phyloP scores from a whole-genome alignment of 2,113 vertebrate genomes.

The Pao palembangensis region DNA sequence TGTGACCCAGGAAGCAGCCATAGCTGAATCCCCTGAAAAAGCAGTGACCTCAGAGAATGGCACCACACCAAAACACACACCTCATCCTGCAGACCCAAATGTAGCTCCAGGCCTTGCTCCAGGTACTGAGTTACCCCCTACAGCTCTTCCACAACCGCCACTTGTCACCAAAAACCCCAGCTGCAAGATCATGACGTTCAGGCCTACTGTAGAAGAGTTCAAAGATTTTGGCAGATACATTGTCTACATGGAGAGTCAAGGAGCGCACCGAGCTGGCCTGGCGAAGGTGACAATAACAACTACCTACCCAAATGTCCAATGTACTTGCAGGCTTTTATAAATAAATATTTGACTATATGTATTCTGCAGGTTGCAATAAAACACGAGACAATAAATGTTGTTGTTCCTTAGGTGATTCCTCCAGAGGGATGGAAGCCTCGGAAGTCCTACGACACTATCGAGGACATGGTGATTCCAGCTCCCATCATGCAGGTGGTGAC shows the following conservation, averaged over 20 bases:
- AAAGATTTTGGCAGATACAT: slow-evolving; percentile 90
- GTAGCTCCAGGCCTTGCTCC: slow-evolving; percentile 1
- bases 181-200: slow-evolving; percentile 97
- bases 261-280: slow-evolving; percentile 90
- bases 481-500: slow-evolving; percentile 97
- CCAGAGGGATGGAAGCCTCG: slow-evolving; percentile 92
- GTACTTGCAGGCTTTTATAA: background rate
- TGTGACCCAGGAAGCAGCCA: slow-evolving; percentile 27
- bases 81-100: slow-evolving; percentile 17
- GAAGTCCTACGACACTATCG: slow-evolving; percentile 86
- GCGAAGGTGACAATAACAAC: slow-evolving; percentile 82
- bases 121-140: slow-evolving; percentile 8
- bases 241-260: slow-evolving; percentile 91
- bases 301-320: too few relatives aligned
- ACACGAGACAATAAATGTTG: background rate
- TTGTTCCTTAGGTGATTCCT: slow-evolving; percentile 68
- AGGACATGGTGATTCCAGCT: slow-evolving; percentile 92
- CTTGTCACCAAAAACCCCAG: slow-evolving; percentile 80
- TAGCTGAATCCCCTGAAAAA: slow-evolving; percentile 25
- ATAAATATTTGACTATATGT: background rate
- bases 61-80: slow-evolving; percentile 5
- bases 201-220: slow-evolving; percentile 92
- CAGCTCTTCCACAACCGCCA: slow-evolving; percentile 4
- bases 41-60: slow-evolving; percentile 10
- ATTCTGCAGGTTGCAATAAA: background rate